Evolutionary conservation across 1,140 invertebrate species (phyloP).

Genomic region (Listronotus bonariensis): DNA sequence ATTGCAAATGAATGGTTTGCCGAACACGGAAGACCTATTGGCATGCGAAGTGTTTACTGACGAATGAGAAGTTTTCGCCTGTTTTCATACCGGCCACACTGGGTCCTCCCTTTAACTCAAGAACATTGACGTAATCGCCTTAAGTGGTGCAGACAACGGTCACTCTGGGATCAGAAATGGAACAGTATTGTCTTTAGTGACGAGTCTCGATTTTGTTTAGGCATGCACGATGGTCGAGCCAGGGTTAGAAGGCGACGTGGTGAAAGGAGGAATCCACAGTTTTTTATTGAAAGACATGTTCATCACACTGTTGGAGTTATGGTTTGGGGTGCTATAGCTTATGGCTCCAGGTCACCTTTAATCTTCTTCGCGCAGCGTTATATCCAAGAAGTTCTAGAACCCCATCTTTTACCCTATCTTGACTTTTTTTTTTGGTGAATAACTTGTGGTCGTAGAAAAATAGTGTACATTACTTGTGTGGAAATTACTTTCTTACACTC

Average conservation of each 20-base stretch:
- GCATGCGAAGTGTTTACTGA: neutral
- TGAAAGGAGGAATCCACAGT: slow-evolving; percentile 27
- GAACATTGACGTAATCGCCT: slow-evolving; percentile 12
- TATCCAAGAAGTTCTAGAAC: no score
- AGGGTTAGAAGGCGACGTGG: slow-evolving; percentile 35
- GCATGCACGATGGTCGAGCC: no score
- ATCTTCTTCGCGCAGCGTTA: no score
- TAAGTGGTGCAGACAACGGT: slow-evolving; percentile 12
- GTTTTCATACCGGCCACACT: neutral
- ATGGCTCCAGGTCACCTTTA: slow-evolving; percentile 19
- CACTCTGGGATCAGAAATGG: slow-evolving; percentile 33
- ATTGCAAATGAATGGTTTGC: slow-evolving; percentile 7
- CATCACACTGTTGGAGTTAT: slow-evolving; percentile 12
- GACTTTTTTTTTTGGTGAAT: no score
- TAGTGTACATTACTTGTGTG: no score
- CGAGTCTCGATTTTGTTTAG: no score
- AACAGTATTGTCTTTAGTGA: no score
- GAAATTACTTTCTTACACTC: no score
- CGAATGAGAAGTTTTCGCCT: neutral
- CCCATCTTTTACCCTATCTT: no score
- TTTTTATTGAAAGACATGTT: slow-evolving; percentile 21
- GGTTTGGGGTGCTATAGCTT: slow-evolving; percentile 21
- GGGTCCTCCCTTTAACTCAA: neutral
- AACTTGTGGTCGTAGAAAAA: no score
- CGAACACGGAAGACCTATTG: neutral